Base-by-base conservation (phyloP, 37 sponge, comb jelly and placozoan genomes). In the Ianthella basta region DNA sequence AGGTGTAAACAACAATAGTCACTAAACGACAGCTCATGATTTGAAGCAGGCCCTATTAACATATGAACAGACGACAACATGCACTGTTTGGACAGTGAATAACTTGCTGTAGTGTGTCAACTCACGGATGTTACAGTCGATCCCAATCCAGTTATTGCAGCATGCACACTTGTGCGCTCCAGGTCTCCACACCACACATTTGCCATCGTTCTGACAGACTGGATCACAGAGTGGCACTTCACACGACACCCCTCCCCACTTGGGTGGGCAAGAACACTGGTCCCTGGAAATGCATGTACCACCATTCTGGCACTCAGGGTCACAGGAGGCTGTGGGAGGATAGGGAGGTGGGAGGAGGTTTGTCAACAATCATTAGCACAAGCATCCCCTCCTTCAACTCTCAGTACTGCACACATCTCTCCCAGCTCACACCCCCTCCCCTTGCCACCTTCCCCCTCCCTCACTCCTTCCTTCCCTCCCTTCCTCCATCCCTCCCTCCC, bases 161-260 rank as follows among this genome's bases (percentile, higher is more conserved):
- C 64, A 61, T 4, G 64, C 64, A 61, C 64, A 61, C 29, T 61
- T 61, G 64, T 29, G 29, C 64, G n/a, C n/a, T n/a, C 29, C 64
- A 27, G 4, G 13, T 29, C 2, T n/a, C 10, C 29, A 2, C 2
- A 27, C 64, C 4, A 61, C 13, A 12, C 64, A 61, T 4, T 13
- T 2, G 4, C 64, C 64, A 5, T 12, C 64, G 13, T 61, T 61
- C 4, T 13, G 10, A 61, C 64, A 61, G 4, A 10, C 10, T 5
- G 29, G 72, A 4, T 19, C 21, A 33, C 72, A 27, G 36, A 35
- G 5, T 10, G 15, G 32, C 25, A n/a, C 15, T 21, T 2, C 15
- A 10, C 78, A 75, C 21, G 5, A 0, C 44, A 1, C 21, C 40
- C 78, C 78, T 4, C 21, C 3, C 54, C 54, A 75, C 23, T 3